phyloP scores from a whole-genome alignment of 35 echinoderm and acorn worm species.

The Eucidaris tribuloides region DNA sequence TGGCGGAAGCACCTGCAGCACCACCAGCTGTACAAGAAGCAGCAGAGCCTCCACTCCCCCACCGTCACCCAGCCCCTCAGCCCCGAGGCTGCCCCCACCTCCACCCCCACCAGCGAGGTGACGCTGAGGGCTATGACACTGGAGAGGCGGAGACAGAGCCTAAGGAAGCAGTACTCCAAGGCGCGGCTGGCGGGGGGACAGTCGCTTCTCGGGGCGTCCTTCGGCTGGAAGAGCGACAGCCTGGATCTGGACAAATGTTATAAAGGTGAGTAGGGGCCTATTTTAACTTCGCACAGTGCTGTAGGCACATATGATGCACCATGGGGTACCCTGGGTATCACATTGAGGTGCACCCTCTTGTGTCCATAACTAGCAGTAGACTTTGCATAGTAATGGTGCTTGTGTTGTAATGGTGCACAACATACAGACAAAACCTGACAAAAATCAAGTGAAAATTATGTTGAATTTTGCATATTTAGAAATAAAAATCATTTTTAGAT shows the following conservation, averaged over 20 bases:
- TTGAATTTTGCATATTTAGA: no score
- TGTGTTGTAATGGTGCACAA: no score
- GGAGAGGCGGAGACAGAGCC: conserved; percentile 73
- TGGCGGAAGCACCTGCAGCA: conserved; percentile 79
- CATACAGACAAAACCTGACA: no score
- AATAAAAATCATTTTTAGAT: no score
- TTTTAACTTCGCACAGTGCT: no score
- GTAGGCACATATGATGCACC: no score
- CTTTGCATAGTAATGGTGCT: no score
- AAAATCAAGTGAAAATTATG: no score
- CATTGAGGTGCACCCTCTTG: no score
- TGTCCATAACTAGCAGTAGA: no score
- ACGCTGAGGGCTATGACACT: conserved; percentile 90
- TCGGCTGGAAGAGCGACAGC: conserved; percentile 12
- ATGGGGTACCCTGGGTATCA: no score
- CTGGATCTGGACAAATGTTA: conserved; percentile 43
- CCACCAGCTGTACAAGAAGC: conserved; percentile 77
- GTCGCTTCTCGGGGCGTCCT: not conserved
- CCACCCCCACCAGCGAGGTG: conserved; percentile 82
- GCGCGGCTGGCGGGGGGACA: not conserved
- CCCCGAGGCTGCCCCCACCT: not conserved
- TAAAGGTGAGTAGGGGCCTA: no score
- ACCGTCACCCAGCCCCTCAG: conserved; percentile 21
- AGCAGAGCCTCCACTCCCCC: conserved; percentile 46
- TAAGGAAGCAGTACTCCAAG: conserved; percentile 81